A percentile compares a stretch with the other conserved stretches of the same genome.
Conservation (phyloP, 2,888 invertebrate species). For the Tetranychus piercei region DNA sequence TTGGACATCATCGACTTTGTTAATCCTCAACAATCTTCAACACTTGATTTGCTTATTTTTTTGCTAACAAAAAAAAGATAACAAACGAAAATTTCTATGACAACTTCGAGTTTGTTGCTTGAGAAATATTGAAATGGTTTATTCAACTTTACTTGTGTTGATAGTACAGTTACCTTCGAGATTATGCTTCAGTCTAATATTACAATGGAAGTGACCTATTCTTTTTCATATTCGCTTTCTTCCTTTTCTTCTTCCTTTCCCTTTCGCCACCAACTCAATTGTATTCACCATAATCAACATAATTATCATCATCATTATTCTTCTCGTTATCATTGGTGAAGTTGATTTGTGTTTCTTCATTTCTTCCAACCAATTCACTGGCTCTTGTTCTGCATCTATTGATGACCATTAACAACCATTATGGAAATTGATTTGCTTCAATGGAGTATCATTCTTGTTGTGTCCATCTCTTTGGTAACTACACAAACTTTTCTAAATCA, state of each 20-base stretch:
- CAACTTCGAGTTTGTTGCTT: neutral
- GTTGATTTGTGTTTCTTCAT: neutral
- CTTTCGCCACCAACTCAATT: no score
- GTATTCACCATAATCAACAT: no score
- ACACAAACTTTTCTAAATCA: neutral
- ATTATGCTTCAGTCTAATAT: neutral
- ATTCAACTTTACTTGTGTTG: neutral
- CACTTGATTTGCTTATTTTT: no score
- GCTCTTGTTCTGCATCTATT: neutral
- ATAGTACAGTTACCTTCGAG: neutral
- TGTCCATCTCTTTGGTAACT: neutral
- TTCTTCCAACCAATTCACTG: neutral
- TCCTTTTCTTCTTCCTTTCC: neutral
- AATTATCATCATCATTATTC: no score
- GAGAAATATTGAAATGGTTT: neutral
- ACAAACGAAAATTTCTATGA: neutral
- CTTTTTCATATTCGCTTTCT: neutral
- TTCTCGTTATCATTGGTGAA: neutral
- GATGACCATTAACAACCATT: neutral
- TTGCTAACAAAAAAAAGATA: neutral
- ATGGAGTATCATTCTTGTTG: neutral
- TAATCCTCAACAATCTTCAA: no score
- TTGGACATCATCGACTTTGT: no score
- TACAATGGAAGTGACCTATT: neutral
- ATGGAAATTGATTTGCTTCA: neutral